Evolutionary conservation across 2,797 vertebrate species (phyloP).

Genomic region (Leuciscus waleckii): DNA sequence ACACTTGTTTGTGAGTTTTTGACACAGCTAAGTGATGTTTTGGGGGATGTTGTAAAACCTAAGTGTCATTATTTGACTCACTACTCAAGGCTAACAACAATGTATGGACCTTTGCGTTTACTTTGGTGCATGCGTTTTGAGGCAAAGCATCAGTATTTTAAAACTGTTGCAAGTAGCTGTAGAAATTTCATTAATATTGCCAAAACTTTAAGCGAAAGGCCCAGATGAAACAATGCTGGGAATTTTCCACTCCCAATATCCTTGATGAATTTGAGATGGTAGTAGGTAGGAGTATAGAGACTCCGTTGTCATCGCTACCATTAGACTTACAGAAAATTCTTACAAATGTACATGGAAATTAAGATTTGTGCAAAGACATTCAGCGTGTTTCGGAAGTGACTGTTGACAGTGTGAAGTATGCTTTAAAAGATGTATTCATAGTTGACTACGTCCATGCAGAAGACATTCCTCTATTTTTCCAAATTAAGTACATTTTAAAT

Average conservation of each 20-base stretch:
- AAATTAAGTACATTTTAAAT: slow-evolving; percentile 30
- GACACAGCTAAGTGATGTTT: slow-evolving; percentile 29
- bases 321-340: neutral
- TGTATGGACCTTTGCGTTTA: slow-evolving; percentile 36
- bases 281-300: slow-evolving; percentile 10
- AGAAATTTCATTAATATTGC: slow-evolving; percentile 21
- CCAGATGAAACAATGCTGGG: slow-evolving; percentile 34
- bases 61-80: slow-evolving; percentile 1
- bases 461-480: slow-evolving; percentile 5
- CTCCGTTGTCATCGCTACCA: neutral
- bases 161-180: slow-evolving; percentile 18
- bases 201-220: slow-evolving; percentile 15
- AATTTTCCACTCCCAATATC: slow-evolving; percentile 6
- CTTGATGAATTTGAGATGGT: slow-evolving; percentile 50
- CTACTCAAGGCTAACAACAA: neutral
- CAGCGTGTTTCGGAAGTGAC: slow-evolving; percentile 15
- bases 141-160: slow-evolving; percentile 40
- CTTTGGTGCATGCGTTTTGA: slow-evolving; percentile 47
- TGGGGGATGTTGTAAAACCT: slow-evolving; percentile 43
- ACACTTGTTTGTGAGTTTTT: slow-evolving; percentile 44
- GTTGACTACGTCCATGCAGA: neutral
- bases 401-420: neutral
- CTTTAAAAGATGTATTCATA: slow-evolving; percentile 15
- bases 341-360: neutral
- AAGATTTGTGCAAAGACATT: neutral